These are phyloP conservation scores for Augiades crinisus DNA, from an alignment of 2,888 invertebrate genomes.

Conservation along the genomic window DNA sequence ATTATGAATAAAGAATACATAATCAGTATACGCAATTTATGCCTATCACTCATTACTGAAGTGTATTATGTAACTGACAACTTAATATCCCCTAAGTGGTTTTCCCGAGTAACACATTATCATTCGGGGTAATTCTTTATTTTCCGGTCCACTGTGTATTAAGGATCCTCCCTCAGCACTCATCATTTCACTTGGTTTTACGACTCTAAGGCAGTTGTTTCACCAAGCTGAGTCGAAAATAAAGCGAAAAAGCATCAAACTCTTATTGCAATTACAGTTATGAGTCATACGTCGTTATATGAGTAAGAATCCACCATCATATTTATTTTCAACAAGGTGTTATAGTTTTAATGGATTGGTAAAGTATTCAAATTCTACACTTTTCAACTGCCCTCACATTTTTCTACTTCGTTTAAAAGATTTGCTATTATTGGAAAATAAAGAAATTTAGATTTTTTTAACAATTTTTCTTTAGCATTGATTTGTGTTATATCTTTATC, in stretches of 20 bases:
- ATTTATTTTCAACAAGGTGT: too few species aligned
- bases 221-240: not conserved
- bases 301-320: too few species aligned
- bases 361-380: too few species aligned
- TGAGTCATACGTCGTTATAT: too few species aligned
- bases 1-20: not conserved
- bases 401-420: too few species aligned
- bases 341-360: too few species aligned
- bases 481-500: not conserved
- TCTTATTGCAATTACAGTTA: too few species aligned
- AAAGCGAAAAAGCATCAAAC: not conserved
- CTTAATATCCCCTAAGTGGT: conserved; percentile 24
- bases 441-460: too few species aligned
- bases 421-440: too few species aligned
- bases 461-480: too few species aligned
- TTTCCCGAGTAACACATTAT: conserved; percentile 24
- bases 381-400: too few species aligned
- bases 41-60: conserved; percentile 13
- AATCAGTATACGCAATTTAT: conserved; percentile 16
- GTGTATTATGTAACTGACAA: conserved; percentile 23
- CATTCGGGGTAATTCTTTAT: conserved; percentile 27
- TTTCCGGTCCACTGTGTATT: conserved; percentile 45
- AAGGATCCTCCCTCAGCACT: conserved; percentile 52
- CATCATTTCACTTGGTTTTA: conserved; percentile 26
- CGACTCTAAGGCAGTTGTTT: conserved; percentile 16